Evolutionary conservation across 2,797 vertebrate genomes (phyloP).

Genomic region (Tadarida brasiliensis): DNA sequence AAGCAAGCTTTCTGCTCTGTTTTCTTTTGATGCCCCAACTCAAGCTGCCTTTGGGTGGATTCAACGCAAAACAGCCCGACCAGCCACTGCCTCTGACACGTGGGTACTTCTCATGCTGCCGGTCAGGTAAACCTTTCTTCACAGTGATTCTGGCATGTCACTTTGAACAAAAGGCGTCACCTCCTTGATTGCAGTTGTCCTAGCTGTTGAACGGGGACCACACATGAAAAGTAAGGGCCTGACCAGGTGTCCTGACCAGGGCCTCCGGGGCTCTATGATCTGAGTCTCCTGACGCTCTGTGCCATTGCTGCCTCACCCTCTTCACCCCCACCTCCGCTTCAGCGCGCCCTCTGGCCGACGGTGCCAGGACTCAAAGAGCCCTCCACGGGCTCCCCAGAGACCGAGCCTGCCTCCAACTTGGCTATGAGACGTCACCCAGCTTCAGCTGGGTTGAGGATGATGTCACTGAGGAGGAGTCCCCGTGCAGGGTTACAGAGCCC

Average conservation of each 20-base stretch:
- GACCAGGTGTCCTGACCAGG: neutral
- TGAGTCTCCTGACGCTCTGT: neutral
- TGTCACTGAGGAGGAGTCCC: neutral
- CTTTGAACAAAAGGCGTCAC: neutral
- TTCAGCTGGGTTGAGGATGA: neutral
- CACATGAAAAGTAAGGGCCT: neutral
- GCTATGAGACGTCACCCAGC: neutral
- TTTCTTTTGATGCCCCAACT: neutral
- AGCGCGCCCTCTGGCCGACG: neutral
- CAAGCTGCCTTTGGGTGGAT: neutral
- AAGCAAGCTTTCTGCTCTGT: neutral
- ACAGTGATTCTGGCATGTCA: neutral
- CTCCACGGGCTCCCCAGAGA: neutral
- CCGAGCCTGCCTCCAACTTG: neutral
- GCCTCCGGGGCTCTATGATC: neutral
- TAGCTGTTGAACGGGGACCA: neutral
- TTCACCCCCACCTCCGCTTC: neutral
- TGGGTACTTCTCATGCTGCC: accelerated
- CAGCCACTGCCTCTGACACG: neutral
- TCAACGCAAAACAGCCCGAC: neutral
- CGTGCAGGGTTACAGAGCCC: neutral
- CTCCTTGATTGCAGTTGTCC: neutral
- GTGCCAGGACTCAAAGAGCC: neutral
- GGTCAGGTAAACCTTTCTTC: neutral
- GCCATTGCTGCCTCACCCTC: too few relatives aligned